Evolutionary conservation across 2,797 vertebrate species (phyloP).

Genomic region (Sarcoramphus papa): DNA sequence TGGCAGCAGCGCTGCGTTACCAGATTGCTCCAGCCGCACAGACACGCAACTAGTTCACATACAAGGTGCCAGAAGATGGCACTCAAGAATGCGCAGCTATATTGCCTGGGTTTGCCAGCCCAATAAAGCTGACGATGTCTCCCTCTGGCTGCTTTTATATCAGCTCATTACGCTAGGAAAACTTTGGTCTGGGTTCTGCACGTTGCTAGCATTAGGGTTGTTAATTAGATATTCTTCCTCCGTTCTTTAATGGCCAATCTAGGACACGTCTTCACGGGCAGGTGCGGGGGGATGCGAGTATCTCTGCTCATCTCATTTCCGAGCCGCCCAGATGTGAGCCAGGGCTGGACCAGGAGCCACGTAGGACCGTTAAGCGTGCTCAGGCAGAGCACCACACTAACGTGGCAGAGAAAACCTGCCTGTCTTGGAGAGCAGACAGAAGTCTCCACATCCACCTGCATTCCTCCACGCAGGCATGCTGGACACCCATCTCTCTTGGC

Average conservation of each 20-base stretch:
- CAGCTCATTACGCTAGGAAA: conserved; percentile 41
- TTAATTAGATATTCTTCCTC: not conserved
- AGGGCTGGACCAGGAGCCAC: not conserved
- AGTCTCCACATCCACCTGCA: not conserved
- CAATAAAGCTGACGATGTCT: conserved; percentile 5
- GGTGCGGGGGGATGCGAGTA: rapidly evolving
- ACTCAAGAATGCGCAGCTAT: conserved; percentile 50
- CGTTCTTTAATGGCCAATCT: not conserved
- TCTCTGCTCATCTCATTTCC: not conserved
- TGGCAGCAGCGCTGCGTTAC: not conserved
- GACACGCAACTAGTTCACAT: not conserved
- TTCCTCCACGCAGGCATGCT: not conserved
- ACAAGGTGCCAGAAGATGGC: conserved; percentile 54
- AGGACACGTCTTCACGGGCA: rapidly evolving
- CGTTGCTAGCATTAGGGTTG: not conserved
- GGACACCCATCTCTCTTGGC: not conserved
- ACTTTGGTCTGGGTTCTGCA: not conserved
- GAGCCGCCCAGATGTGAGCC: not conserved
- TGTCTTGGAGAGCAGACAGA: not conserved
- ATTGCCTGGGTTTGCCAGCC: conserved; percentile 4
- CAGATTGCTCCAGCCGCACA: not conserved
- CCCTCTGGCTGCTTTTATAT: conserved; percentile 60
- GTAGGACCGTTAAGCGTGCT: not conserved
- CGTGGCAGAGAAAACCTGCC: not conserved
- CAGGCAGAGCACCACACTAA: not conserved